Percentiles rank a stretch among this genome's conserved stretches.
Evolutionary conservation across 2,797 vertebrate genomes (phyloP).

Genomic region (Falco rusticolus): DNA sequence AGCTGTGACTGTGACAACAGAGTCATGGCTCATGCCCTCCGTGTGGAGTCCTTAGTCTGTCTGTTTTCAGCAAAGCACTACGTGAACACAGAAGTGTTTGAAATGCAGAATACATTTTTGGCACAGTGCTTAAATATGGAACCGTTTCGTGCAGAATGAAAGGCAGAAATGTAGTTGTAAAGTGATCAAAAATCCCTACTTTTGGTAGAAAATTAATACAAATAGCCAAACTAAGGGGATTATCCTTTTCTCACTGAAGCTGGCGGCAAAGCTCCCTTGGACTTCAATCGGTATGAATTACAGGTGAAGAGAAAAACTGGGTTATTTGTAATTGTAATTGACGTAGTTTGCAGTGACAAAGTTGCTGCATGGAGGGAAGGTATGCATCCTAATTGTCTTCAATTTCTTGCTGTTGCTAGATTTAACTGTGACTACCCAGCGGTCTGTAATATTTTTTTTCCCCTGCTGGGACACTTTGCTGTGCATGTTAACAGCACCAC

Average conservation of each 20-base stretch:
- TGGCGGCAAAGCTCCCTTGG: background rate
- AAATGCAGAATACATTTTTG: rapidly evolving
- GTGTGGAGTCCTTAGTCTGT: background rate
- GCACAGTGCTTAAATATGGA: rapidly evolving
- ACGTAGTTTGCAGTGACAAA: constrained; percentile 2
- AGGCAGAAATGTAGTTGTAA: background rate
- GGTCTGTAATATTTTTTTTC: background rate
- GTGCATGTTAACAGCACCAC: background rate
- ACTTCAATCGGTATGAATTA: background rate
- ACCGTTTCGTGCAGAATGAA: background rate
- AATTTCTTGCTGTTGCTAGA: background rate
- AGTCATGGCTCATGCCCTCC: rapidly evolving
- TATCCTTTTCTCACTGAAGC: background rate
- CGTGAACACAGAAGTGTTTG: rapidly evolving
- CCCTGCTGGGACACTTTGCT: constrained; percentile 8
- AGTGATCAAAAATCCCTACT: rapidly evolving
- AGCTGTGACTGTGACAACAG: background rate
- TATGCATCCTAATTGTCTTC: constrained; percentile 5
- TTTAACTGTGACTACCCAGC: background rate
- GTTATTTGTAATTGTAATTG: background rate
- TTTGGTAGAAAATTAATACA: background rate
- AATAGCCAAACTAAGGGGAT: background rate
- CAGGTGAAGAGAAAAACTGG: background rate
- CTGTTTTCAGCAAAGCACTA: background rate
- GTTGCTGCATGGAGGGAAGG: background rate